A percentile compares a stretch with the other conserved stretches of the same genome.
phyloP scores from a whole-genome alignment of 1,140 invertebrate species.

The Drosophila navojoa region DNA sequence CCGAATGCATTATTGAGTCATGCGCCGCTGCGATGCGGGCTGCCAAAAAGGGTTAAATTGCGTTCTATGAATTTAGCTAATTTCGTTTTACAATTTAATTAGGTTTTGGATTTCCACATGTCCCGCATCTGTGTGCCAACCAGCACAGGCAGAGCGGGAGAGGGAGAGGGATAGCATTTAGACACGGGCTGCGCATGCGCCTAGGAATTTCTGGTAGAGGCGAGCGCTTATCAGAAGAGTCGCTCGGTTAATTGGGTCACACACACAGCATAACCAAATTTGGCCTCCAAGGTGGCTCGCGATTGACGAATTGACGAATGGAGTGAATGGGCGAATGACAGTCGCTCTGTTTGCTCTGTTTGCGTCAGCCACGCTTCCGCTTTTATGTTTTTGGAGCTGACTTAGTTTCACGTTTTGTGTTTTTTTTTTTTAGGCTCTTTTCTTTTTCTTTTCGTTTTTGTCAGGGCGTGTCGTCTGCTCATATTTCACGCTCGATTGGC shows the following conservation, averaged over 20 bases:
- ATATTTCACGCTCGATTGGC: slow-evolving; percentile 71
- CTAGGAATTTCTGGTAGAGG: slow-evolving; percentile 23
- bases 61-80: slow-evolving; percentile 60
- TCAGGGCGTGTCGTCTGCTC: slow-evolving; percentile 29
- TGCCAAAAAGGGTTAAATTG: slow-evolving; percentile 52
- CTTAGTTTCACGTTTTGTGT: slow-evolving; percentile 11
- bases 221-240: slow-evolving; percentile 17
- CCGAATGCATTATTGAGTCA: slow-evolving; percentile 66
- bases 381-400: slow-evolving; percentile 8
- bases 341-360: slow-evolving; percentile 9
- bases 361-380: slow-evolving; percentile 35
- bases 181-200: slow-evolving; percentile 58
- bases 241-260: slow-evolving; percentile 38
- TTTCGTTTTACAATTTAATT: slow-evolving; percentile 79
- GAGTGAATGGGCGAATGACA: slow-evolving; percentile 3
- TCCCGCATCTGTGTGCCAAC: slow-evolving; percentile 56
- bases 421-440: neutral
- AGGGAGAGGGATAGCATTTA: slow-evolving; percentile 29
- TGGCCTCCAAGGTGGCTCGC: slow-evolving; percentile 27
- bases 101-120: slow-evolving; percentile 72
- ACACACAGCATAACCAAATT: neutral
- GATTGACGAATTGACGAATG: neutral
- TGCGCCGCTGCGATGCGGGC: slow-evolving; percentile 52
- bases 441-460: neutral
- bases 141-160: neutral